Percentiles rank a stretch among this genome's conserved stretches.
Conservation (phyloP, 2,797 vertebrate species). For the Oophaga sylvatica region DNA sequence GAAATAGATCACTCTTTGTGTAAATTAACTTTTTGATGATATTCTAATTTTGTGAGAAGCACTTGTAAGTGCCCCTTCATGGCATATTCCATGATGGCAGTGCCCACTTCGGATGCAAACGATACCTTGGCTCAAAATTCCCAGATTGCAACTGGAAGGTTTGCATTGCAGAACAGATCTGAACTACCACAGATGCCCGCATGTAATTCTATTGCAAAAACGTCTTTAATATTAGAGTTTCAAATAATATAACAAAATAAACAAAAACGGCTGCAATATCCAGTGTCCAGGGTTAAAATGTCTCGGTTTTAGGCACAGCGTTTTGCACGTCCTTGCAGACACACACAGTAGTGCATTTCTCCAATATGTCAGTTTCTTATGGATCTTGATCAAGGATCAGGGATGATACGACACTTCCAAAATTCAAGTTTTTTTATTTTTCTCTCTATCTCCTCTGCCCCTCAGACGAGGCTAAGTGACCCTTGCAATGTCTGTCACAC, state of each 20-base stretch:
- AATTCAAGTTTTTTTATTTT: conserved; percentile 3
- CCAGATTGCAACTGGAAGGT: no score
- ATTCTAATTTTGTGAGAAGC: no score
- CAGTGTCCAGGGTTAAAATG: conserved; percentile 28
- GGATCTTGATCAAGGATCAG: neutral
- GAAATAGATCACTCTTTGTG: no score
- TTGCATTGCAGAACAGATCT: no score
- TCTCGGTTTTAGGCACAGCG: conserved; percentile 22
- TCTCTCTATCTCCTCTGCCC: neutral
- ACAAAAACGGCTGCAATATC: conserved; percentile 48
- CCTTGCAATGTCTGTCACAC: neutral
- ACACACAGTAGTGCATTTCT: neutral
- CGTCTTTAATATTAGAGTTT: conserved; percentile 57
- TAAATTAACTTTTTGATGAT: no score
- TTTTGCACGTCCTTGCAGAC: conserved; percentile 5
- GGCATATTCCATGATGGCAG: no score
- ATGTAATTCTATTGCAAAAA: conserved; percentile 53
- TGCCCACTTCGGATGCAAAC: no score
- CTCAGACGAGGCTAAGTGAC: neutral
- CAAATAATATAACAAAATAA: conserved; percentile 55
- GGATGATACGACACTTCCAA: conserved; percentile 6
- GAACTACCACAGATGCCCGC: neutral
- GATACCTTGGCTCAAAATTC: no score
- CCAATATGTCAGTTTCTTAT: conserved; percentile 18
- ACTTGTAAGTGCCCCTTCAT: no score